Evolutionary conservation across 2,113 vertebrate genomes (phyloP).

Genomic region (Taurulus bubalis): DNA sequence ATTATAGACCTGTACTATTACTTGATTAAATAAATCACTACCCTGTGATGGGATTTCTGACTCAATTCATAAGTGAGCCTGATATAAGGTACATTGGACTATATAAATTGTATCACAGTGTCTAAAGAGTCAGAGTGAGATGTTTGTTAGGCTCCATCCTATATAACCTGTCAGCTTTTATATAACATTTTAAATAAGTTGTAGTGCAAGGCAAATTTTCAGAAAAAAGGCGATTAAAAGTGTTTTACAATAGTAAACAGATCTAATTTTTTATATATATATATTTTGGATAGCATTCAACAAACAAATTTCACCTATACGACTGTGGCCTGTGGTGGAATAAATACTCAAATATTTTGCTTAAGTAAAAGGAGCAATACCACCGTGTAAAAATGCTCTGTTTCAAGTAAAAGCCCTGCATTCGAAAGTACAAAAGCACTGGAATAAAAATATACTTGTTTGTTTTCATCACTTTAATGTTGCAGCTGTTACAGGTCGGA

Average conservation of each 20-base stretch:
- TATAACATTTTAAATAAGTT: background rate
- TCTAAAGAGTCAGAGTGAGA: background rate
- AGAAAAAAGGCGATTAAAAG: background rate
- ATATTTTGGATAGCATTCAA: too few species aligned
- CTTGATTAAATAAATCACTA: constrained; percentile 36
- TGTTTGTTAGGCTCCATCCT: background rate
- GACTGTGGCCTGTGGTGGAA: too few species aligned
- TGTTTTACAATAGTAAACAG: background rate
- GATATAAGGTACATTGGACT: background rate
- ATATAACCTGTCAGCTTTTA: background rate
- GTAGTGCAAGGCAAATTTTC: background rate
- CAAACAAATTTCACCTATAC: too few species aligned
- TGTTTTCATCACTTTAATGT: background rate
- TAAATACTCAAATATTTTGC: too few species aligned
- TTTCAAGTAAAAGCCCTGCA: too few species aligned
- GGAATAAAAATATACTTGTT: too few species aligned
- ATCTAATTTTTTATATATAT: too few species aligned
- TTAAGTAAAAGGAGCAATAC: too few species aligned
- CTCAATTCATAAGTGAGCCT: background rate
- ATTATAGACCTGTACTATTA: constrained; percentile 7
- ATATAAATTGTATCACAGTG: background rate
- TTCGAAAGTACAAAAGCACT: background rate
- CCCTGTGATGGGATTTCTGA: constrained; percentile 7
- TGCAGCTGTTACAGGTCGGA: background rate
- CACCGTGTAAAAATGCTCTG: too few species aligned